Evolutionary conservation across 2,113 vertebrate genomes (phyloP).

Genomic region (Antechinus stuartii): DNA sequence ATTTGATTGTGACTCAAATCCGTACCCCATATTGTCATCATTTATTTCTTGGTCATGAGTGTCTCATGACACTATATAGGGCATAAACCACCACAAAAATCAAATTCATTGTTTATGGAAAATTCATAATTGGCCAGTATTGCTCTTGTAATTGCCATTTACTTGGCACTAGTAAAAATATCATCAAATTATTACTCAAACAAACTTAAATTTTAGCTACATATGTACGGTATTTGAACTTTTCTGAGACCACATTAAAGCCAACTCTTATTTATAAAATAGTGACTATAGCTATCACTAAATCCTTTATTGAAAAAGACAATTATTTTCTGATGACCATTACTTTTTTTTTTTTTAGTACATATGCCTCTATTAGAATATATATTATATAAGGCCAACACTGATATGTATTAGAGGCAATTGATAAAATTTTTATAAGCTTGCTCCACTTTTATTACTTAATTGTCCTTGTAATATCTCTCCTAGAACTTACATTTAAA

Average conservation of each 20-base stretch:
- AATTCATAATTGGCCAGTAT: not conserved
- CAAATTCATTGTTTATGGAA: not conserved
- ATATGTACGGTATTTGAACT: not conserved
- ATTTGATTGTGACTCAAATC: not conserved
- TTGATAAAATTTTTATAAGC: not conserved
- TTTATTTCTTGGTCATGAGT: not conserved
- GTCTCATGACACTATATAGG: not conserved
- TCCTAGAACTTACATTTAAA: not conserved
- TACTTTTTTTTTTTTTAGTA: not conserved
- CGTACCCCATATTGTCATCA: not conserved
- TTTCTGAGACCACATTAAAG: not conserved
- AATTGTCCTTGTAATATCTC: not conserved
- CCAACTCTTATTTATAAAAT: not conserved
- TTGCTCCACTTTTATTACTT: not conserved
- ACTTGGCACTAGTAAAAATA: not conserved
- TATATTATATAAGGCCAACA: not conserved
- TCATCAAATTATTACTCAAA: not conserved
- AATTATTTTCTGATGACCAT: not conserved
- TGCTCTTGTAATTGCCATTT: not conserved
- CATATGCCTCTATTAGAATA: not conserved
- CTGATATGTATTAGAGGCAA: not conserved
- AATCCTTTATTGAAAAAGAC: not conserved
- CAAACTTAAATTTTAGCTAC: not conserved
- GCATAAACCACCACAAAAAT: not conserved
- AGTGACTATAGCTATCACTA: not conserved